Evolutionary conservation across 2,888 invertebrate genomes (phyloP).

Genomic region (Lobophora halterata): DNA sequence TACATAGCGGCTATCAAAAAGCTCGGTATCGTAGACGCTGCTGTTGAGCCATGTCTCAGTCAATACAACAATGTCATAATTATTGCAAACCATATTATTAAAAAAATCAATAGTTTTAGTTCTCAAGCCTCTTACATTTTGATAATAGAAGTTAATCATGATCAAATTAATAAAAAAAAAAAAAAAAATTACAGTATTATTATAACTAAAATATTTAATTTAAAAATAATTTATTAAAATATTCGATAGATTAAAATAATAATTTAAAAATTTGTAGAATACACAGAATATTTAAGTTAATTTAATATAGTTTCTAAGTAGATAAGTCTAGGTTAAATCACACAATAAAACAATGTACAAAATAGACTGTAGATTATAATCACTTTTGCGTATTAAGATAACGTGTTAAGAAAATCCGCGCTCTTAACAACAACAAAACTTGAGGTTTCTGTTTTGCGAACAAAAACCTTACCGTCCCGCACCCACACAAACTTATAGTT

Average conservation of each 20-base stretch:
- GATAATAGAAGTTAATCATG: slow-evolving; percentile 20
- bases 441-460: slow-evolving; percentile 11
- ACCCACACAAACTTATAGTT: slow-evolving; percentile 20
- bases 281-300: neutral
- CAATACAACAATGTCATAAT: slow-evolving; percentile 25
- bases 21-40: slow-evolving; percentile 16
- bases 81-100: slow-evolving; percentile 14
- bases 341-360: neutral
- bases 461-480: slow-evolving; percentile 17
- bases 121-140: slow-evolving; percentile 25
- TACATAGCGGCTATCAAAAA: slow-evolving; percentile 25
- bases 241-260: too few species aligned
- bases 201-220: too few species aligned
- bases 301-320: neutral
- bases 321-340: too few species aligned
- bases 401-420: neutral
- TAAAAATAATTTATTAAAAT: too few species aligned
- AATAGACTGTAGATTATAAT: neutral
- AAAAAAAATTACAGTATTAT: too few species aligned
- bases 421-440: slow-evolving; percentile 2
- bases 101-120: slow-evolving; percentile 25
- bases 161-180: neutral
- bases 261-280: too few species aligned
- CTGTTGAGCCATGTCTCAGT: slow-evolving; percentile 24
- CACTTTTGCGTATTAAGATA: neutral